Conservation (phyloP, 1,140 invertebrate species). For the Carposina sasakii region DNA sequence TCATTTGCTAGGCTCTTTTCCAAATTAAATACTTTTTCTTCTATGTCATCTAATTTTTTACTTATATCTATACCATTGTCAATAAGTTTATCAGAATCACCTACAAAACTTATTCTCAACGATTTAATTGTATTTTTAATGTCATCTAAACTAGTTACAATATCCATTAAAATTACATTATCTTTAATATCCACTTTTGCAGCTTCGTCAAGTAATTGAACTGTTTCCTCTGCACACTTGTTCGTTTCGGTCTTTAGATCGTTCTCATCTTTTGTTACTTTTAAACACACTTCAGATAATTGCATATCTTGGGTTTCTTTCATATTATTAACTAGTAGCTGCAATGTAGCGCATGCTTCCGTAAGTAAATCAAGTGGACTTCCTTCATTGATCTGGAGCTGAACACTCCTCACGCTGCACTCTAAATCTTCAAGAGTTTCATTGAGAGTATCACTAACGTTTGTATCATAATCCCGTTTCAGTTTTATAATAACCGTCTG, state of each 20-base stretch:
- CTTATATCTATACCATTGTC: slow-evolving; percentile 47
- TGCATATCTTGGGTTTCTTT: slow-evolving; percentile 31
- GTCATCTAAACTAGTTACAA: slow-evolving; percentile 35
- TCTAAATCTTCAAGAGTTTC: slow-evolving; percentile 67
- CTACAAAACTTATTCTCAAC: slow-evolving; percentile 33
- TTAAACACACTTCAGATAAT: slow-evolving; percentile 14
- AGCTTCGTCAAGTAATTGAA: slow-evolving; percentile 44
- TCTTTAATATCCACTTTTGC: slow-evolving; percentile 23
- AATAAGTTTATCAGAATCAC: slow-evolving; percentile 41
- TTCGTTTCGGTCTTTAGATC: slow-evolving; percentile 40
- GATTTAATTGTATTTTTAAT: slow-evolving; percentile 44
- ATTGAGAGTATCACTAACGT: slow-evolving; percentile 48
- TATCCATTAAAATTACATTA: slow-evolving; percentile 25
- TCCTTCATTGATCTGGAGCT: slow-evolving; percentile 57
- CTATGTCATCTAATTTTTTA: slow-evolving; percentile 44
- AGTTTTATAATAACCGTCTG: slow-evolving; percentile 59
- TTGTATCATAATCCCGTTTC: slow-evolving; percentile 46
- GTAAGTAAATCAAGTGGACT: slow-evolving; percentile 48
- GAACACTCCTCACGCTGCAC: slow-evolving; percentile 65
- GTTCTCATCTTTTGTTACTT: slow-evolving; percentile 22
- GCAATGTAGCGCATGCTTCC: slow-evolving; percentile 53
- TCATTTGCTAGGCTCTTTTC: slow-evolving; percentile 44
- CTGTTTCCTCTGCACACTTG: too few species aligned
- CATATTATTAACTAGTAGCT: slow-evolving; percentile 44
- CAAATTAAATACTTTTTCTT: slow-evolving; percentile 52